Conservation (phyloP, 2,888 invertebrate genomes). For the Drosophila austrosaltans region DNA sequence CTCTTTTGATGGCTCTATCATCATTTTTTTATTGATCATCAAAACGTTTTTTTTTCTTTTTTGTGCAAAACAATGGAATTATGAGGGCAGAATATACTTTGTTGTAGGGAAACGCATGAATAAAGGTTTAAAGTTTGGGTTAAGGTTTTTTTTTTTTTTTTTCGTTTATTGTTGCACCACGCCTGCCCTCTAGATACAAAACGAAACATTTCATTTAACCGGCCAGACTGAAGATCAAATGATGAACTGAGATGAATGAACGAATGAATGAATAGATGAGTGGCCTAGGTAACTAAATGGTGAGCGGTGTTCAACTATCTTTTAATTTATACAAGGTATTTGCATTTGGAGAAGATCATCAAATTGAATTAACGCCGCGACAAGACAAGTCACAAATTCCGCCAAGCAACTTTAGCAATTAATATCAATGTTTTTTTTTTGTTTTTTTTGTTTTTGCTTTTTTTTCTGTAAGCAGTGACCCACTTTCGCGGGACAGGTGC, state of each 20-base stretch:
- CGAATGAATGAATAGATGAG: neutral
- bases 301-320: conserved; percentile 31
- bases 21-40: conserved; percentile 49
- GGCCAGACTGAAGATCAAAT: conserved; percentile 16
- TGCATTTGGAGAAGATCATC: conserved; percentile 69
- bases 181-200: conserved; percentile 31
- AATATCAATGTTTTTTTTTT: conserved; percentile 58
- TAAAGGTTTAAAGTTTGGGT: conserved; percentile 42
- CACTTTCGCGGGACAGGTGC: conserved; percentile 66
- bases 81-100: conserved; percentile 42
- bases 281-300: conserved; percentile 36
- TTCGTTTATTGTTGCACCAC: conserved; percentile 5
- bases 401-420: conserved; percentile 56
- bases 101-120: conserved; percentile 44
- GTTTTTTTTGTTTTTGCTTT: conserved; percentile 19
- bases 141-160: conserved; percentile 34
- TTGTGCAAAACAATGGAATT: conserved; percentile 62
- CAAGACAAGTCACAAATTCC: conserved; percentile 32
- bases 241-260: neutral
- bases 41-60: conserved; percentile 41
- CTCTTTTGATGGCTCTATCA: conserved; percentile 31
- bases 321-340: conserved; percentile 72
- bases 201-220: conserved; percentile 41
- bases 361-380: conserved; percentile 70
- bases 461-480: conserved; percentile 50